phyloP scores from a whole-genome alignment of 2,888 invertebrate genomes.

The Dryobota labecula region DNA sequence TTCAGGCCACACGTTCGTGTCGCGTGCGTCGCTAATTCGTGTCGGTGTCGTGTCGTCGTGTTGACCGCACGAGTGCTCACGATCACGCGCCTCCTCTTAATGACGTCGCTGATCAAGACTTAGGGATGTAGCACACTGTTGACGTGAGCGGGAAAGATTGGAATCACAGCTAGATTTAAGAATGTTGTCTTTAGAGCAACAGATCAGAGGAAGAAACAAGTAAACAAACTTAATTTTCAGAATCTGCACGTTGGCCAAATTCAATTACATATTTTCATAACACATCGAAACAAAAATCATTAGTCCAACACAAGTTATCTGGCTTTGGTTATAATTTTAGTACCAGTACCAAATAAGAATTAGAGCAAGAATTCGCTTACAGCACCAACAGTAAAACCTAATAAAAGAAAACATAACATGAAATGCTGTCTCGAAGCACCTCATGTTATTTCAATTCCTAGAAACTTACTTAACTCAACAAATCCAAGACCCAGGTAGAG shows the following conservation, averaged over 20 bases:
- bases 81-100: slow-evolving; percentile 66
- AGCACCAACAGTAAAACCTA: background rate
- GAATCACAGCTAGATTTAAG: no score
- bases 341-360: background rate
- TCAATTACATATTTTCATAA: background rate
- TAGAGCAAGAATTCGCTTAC: background rate
- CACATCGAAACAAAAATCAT: background rate
- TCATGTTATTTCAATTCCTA: slow-evolving; percentile 17
- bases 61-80: slow-evolving; percentile 66
- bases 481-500: slow-evolving; percentile 11
- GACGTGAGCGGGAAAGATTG: slow-evolving; percentile 19
- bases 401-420: background rate
- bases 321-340: no score
- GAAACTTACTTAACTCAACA: background rate
- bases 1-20: slow-evolving; percentile 47
- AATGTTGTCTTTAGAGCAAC: background rate
- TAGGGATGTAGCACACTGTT: slow-evolving; percentile 22
- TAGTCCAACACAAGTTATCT: background rate
- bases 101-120: slow-evolving; percentile 65
- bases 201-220: background rate
- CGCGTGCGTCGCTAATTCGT: slow-evolving; percentile 59
- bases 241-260: background rate
- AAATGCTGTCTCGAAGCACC: background rate
- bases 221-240: background rate
- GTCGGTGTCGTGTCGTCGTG: slow-evolving; percentile 50